Evolutionary conservation across 2,888 invertebrate genomes (phyloP).

Genomic region (Koerneria pararmatus): DNA sequence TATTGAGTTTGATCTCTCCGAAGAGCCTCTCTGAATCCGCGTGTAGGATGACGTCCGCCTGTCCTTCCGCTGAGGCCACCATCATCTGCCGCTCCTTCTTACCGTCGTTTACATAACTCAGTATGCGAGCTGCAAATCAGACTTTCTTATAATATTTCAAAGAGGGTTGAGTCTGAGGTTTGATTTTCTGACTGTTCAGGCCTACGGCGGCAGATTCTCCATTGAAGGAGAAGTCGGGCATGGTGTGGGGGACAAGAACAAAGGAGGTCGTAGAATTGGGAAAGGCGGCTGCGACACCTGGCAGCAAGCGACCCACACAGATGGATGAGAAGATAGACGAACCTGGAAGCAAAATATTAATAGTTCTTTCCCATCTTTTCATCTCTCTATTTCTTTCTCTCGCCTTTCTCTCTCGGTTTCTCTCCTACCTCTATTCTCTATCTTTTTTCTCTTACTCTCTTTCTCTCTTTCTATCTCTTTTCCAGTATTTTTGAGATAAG

Average conservation of each 20-base stretch:
- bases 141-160: not conserved
- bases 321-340: too few relatives aligned
- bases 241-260: conserved; percentile 48
- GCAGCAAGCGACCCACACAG: conserved; percentile 47
- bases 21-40: conserved; percentile 30
- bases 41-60: conserved; percentile 47
- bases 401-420: not conserved
- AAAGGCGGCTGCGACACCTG: conserved; percentile 34
- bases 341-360: not conserved
- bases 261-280: conserved; percentile 55
- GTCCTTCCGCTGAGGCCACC: conserved; percentile 53
- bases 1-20: conserved; percentile 50
- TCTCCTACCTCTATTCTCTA: not conserved
- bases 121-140: conserved; percentile 46
- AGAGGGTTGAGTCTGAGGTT: conserved; percentile 1
- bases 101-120: conserved; percentile 44
- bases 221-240: conserved; percentile 51
- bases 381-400: not conserved
- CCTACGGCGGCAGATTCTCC: conserved; percentile 49
- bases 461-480: not conserved
- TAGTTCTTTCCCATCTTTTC: not conserved
- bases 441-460: not conserved
- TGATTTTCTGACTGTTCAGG: conserved; percentile 38
- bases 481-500: too few relatives aligned
- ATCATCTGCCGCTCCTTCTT: conserved; percentile 41